Evolutionary conservation across 2,888 invertebrate genomes (phyloP), one percentile per base, ranked within the genome.

Genomic region (Drosophila aldrichi): DNA sequence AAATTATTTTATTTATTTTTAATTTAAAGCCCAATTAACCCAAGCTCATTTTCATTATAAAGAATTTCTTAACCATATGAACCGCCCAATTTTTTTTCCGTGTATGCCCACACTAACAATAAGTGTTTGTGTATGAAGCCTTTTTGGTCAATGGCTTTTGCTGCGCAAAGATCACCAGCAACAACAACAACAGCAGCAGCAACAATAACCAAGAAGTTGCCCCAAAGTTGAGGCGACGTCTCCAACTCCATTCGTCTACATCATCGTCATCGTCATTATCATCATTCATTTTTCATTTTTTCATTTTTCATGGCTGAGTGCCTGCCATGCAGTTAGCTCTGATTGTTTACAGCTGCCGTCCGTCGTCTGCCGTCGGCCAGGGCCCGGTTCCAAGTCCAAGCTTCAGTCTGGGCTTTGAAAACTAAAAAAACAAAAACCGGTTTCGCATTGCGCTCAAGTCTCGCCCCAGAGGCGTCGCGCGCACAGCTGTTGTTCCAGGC

Each of bases 281-380:
- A 89, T 89, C 88, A 89, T 89, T 87, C 86, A 87, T 87, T 68
- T 67, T 67, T 56, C 66, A 67, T 67, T 86, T 87, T 87, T 87
- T 88, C 67, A 67, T 67, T 86, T 87, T 87, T 88, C 88, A 87
- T 85, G 86, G 88, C 81, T 87, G 81, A 87, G 86, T 87, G 86
- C 86, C 86, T 89, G 83, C 84, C 89, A 83, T 87, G 89, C 84
- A 87, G 89, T 85, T 89, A 81, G 84, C 84, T 86, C 75, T 89
- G 84, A 85, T 87, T 87, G 88, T 85, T 89, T 89, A 89, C 88
- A 85, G 86, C 88, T 88, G 89, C 88, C 88, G 88, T 87, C 56
- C 32, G 40, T 18, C 38, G 44, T 25, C 61, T 38, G 38, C 14
- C 79, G 88, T 80, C 88, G 88, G 6, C 36, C 62, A 25, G 52